Base-by-base conservation (phyloP, 2,113 vertebrate species). In the Redunca redunca region DNA sequence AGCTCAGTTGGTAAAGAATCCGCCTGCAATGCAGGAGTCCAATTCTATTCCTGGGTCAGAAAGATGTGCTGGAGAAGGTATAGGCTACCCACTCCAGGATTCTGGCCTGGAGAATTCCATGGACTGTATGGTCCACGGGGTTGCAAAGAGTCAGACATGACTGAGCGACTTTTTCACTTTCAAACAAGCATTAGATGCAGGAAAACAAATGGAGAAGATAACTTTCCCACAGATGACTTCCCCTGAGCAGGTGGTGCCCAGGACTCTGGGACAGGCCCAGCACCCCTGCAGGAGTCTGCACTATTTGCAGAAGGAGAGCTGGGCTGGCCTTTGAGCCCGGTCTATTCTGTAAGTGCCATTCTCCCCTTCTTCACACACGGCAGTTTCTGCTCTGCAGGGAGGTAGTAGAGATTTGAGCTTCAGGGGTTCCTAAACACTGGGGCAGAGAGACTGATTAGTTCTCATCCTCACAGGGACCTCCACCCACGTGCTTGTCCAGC, bases 111-210 rank as follows among this genome's bases (percentile, higher is more conserved):
- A 40, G 67, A 74, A 40, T 40, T 74, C 36, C 19, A 1, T 11
- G n/a, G n/a, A 71, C 19, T 12, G 19, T 71, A 23, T 12, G n/a
- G 67, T 40, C n/a, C 67, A 40, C 0, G 5, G 67, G 10, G n/a
- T 71, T 0, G 0, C n/a, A 71, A 36, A 71, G n/a, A 36, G n/a
- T 40, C 8, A 0, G n/a, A 71, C n/a, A 40, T 0, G 0, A 40
- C n/a, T 71, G 67, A 40, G n/a, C 0, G 1, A 71, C 67, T 40
- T 71, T 71, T 40, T 40, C 19, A 23, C 19, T 74, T 74, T 74
- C 26, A 57, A 80, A 77, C 17, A 62, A 91, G 33, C 40, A 7
- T 77, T 77, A 77, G 71, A 15, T 14, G 28, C 50, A 6, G 0
- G 46, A 30, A 48, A 82, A 93, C 52, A 94, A 86, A 36, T 50